These are phyloP conservation scores for Trissonchulus sp. DNA, from an alignment of 2,888 invertebrate species.

Conservation along the genomic window DNA sequence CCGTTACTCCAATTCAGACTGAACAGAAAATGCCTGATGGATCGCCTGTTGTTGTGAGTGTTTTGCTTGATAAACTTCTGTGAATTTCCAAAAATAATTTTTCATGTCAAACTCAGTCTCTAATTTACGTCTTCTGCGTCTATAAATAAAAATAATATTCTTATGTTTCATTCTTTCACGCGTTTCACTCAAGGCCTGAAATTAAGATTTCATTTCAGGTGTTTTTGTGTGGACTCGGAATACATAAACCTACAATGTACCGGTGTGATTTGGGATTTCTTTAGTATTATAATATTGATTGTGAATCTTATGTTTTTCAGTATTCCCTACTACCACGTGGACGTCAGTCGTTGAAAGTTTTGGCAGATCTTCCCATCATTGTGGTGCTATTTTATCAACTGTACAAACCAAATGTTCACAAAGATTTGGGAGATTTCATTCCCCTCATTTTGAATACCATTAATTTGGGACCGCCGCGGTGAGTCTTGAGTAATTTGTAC, in stretches of 20 bases:
- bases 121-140: too few species aligned
- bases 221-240: too few species aligned
- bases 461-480: slow-evolving; percentile 75
- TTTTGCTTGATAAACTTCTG: slow-evolving; percentile 53
- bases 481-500: too few species aligned
- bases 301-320: slow-evolving; percentile 57
- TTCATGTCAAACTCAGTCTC: too few species aligned
- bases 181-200: too few species aligned
- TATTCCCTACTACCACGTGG: slow-evolving; percentile 91
- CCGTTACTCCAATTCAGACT: slow-evolving; percentile 76
- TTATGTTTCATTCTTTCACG: too few species aligned
- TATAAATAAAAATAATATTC: too few species aligned
- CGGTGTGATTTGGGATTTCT: too few species aligned
- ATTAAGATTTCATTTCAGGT: too few species aligned
- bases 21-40: slow-evolving; percentile 77
- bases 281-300: slow-evolving; percentile 11
- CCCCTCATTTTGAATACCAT: slow-evolving; percentile 92
- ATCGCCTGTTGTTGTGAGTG: slow-evolving; percentile 68
- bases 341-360: slow-evolving; percentile 82
- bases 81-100: too few species aligned
- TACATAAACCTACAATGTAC: too few species aligned
- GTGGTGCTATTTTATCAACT: slow-evolving; percentile 96
- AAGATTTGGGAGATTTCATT: slow-evolving; percentile 89
- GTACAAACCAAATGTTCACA: slow-evolving; percentile 87
- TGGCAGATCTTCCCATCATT: slow-evolving; percentile 93